phyloP scores from a whole-genome alignment of 2,113 vertebrate genomes.

The Ornithorhynchus anatinus region DNA sequence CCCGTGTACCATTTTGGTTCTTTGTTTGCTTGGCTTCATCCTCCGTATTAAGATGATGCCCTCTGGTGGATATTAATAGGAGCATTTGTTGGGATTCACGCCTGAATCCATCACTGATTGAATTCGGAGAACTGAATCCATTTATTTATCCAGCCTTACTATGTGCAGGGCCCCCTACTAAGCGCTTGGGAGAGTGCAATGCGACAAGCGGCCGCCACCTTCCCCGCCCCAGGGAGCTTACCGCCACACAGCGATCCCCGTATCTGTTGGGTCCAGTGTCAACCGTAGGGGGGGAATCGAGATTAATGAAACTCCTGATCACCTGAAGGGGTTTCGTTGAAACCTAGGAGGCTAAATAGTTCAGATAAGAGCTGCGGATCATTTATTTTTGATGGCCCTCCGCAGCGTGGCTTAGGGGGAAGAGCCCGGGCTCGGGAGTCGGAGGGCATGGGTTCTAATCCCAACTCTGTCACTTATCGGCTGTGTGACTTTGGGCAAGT shows the following conservation, averaged over 20 bases:
- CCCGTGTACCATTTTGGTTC: constrained; percentile 16
- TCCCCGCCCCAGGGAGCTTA: too few species aligned
- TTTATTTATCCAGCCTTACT: too few species aligned
- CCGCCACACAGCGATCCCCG: not conserved
- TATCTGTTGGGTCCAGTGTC: not conserved
- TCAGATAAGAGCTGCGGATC: too few species aligned
- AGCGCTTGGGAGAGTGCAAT: too few species aligned
- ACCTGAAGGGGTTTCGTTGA: too few species aligned
- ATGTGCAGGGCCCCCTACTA: too few species aligned
- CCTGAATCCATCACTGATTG: not conserved
- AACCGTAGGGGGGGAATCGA: not conserved
- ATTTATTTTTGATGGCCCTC: not conserved
- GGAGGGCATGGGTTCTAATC: too few species aligned
- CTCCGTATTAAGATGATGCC: constrained; percentile 30
- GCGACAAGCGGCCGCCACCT: too few species aligned
- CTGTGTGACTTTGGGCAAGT: too few species aligned
- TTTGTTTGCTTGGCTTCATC: constrained; percentile 21
- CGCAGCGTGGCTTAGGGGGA: too few species aligned
- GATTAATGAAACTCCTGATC: not conserved
- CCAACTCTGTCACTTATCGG: too few species aligned
- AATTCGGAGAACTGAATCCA: not conserved
- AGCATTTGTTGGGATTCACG: not conserved
- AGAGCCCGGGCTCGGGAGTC: too few species aligned
- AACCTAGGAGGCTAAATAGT: rapidly evolving
- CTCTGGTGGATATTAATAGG: constrained; percentile 55